These are phyloP conservation scores for Leucophenga varia DNA, from an alignment of 1,140 invertebrate species.

Conservation along the genomic window DNA sequence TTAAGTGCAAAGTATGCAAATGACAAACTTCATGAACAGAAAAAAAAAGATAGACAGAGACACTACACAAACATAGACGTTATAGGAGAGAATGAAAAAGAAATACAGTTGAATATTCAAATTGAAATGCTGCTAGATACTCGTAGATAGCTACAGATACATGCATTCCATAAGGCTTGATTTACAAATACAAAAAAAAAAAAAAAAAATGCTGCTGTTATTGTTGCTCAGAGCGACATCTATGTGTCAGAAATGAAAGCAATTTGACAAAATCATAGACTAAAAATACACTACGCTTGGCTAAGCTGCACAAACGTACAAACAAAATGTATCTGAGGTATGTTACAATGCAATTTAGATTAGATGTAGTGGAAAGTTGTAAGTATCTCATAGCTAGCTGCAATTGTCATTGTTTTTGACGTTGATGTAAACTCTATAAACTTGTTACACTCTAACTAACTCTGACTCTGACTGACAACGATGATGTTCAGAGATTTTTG, in stretches of 20 bases:
- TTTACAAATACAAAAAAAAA: neutral
- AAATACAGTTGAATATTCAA: constrained; percentile 43
- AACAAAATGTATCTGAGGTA: no score
- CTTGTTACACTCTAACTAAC: no score
- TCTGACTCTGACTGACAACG: no score
- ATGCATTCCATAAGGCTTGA: neutral
- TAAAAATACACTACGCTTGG: no score
- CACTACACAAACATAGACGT: constrained; percentile 3
- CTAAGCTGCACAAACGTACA: no score
- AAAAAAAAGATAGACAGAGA: neutral
- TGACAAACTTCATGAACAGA: constrained; percentile 35
- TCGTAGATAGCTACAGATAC: no score
- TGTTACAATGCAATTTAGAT: no score
- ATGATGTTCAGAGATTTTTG: no score
- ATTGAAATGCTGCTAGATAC: constrained; percentile 29
- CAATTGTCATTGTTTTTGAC: no score
- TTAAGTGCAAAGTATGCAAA: constrained; percentile 44
- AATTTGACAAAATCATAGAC: constrained; percentile 38
- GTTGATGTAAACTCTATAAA: no score
- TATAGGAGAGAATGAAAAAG: constrained; percentile 7
- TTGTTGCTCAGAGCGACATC: constrained; percentile 7
- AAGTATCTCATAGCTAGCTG: no score
- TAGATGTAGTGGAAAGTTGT: no score
- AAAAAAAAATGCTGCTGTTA: constrained; percentile 8
- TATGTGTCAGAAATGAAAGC: constrained; percentile 26